Evolutionary conservation across 2,797 vertebrate genomes (phyloP).

Genomic region (Sebastes itinus): DNA sequence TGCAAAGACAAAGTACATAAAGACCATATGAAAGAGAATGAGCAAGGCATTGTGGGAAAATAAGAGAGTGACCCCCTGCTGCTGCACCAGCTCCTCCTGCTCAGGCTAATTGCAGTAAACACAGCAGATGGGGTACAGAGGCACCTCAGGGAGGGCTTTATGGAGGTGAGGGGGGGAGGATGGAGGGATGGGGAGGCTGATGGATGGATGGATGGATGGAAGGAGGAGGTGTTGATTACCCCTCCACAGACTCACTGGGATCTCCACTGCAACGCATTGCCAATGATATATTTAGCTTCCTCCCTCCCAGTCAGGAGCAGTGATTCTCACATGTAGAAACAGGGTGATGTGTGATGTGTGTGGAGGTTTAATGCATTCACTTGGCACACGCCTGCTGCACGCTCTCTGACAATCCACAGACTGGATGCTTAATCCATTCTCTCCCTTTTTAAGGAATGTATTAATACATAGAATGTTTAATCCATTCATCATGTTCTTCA

Average conservation of each 20-base stretch:
- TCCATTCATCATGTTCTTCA: neutral
- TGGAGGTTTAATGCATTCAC: neutral
- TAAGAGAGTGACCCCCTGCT: slow-evolving; percentile 29
- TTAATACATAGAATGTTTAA: slow-evolving; percentile 16
- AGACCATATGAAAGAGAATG: slow-evolving; percentile 6
- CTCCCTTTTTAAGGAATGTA: neutral
- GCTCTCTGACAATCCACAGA: neutral
- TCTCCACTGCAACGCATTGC: slow-evolving; percentile 5
- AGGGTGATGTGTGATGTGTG: neutral
- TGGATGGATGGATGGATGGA: neutral
- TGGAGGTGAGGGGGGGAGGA: slow-evolving; percentile 26
- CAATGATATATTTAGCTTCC: slow-evolving; percentile 49
- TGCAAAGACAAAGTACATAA: neutral
- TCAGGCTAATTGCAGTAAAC: slow-evolving; percentile 73
- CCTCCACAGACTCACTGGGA: slow-evolving; percentile 13
- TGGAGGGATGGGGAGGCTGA: neutral
- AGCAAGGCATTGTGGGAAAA: slow-evolving; percentile 8
- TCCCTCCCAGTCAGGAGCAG: slow-evolving; percentile 15
- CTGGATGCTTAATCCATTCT: slow-evolving; percentile 5
- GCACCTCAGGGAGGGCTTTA: slow-evolving; percentile 57
- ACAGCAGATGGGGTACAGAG: slow-evolving; percentile 74
- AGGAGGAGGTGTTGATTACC: slow-evolving; percentile 64
- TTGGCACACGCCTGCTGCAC: slow-evolving; percentile 1
- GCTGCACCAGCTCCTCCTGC: slow-evolving; percentile 42
- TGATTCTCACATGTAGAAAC: slow-evolving; percentile 23